These are phyloP conservation scores for Synanthedon tipuliformis DNA, from an alignment of 2,888 invertebrate species.

Conservation along the genomic window DNA sequence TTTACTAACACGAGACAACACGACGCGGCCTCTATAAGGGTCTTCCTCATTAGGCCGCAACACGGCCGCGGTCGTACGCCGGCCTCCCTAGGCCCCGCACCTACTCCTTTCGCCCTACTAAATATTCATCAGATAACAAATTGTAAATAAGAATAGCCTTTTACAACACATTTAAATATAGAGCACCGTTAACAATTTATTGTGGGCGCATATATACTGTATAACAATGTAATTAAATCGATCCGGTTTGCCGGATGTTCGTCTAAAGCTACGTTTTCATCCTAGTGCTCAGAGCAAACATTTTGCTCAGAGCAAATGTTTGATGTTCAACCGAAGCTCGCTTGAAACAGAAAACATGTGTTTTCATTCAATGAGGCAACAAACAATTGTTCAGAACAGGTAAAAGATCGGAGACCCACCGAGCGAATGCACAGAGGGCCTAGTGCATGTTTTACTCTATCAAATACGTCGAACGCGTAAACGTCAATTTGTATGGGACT, in stretches of 20 bases:
- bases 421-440: too few species aligned
- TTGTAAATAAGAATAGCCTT: conserved; percentile 39
- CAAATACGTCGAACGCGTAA: too few species aligned
- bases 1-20: conserved; percentile 53
- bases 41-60: conserved; percentile 51
- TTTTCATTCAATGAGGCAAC: too few species aligned
- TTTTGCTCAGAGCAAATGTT: too few species aligned
- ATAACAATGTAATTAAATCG: conserved; percentile 47
- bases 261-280: too few species aligned
- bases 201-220: conserved; percentile 18
- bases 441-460: too few species aligned
- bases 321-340: too few species aligned
- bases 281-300: too few species aligned
- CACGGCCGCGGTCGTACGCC: conserved; percentile 28
- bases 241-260: conserved; percentile 29
- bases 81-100: conserved; percentile 12
- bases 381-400: too few species aligned
- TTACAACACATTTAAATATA: conserved; percentile 39
- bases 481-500: too few species aligned
- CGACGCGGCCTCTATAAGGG: conserved; percentile 43
- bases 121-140: conserved; percentile 55
- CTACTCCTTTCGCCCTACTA: conserved; percentile 21
- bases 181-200: conserved; percentile 17
- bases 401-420: too few species aligned
- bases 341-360: too few species aligned